Conservation (phyloP, 2,113 vertebrate genomes). For the Pelusios castaneus region DNA sequence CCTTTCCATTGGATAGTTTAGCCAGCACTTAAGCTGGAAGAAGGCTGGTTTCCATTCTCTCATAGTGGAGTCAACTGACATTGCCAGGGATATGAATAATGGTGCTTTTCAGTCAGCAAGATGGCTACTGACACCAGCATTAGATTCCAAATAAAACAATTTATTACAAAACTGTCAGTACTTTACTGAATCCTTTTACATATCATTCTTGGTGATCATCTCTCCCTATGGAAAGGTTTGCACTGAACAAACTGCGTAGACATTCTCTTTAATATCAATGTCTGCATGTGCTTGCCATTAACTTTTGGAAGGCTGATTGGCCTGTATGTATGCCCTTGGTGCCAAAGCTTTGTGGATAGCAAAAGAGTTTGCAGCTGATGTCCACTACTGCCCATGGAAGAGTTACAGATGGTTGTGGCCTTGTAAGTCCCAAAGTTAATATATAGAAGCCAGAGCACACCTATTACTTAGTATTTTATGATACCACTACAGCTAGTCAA, state of each 20-base stretch:
- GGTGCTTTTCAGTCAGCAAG: not conserved
- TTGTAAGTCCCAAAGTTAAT: not conserved
- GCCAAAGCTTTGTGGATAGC: not conserved
- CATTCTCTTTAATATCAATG: not conserved
- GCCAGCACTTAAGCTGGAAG: not conserved
- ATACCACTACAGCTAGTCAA: not conserved
- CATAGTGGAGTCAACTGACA: not conserved
- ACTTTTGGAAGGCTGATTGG: not conserved
- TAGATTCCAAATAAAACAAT: not conserved
- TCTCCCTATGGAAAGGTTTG: not conserved
- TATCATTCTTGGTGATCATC: not conserved
- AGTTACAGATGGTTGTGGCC: not conserved
- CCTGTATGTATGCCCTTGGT: not conserved
- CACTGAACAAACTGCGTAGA: not conserved
- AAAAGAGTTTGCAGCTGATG: not conserved
- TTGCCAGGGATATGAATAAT: fast-evolving
- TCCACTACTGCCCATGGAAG: not conserved
- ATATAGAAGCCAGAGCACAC: not conserved
- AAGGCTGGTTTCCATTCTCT: not conserved
- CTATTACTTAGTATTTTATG: not conserved
- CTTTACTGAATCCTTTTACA: not conserved
- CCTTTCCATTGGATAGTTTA: not conserved
- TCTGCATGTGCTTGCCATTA: not conserved
- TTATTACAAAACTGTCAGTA: not conserved
- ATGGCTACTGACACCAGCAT: not conserved